These are phyloP conservation scores for Trididemnum miniatum DNA, from an alignment of 23 tunicate genomes.

Conservation along the genomic window DNA sequence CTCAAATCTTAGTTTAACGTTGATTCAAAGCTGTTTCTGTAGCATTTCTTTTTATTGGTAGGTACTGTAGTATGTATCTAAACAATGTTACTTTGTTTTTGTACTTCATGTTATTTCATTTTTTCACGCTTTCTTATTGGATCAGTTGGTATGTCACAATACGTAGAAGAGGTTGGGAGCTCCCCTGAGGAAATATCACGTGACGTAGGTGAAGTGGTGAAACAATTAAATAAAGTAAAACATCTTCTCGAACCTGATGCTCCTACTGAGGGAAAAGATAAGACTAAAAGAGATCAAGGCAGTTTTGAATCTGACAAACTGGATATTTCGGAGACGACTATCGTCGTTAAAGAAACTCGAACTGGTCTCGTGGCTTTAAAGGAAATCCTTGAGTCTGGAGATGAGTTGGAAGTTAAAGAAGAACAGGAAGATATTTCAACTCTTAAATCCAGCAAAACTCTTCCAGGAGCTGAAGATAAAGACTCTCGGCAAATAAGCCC, in stretches of 20 bases:
- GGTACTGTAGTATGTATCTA: too few species aligned
- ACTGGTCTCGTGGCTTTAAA: conserved; percentile 50
- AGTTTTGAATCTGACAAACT: neutral
- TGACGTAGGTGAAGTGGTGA: conserved; percentile 80
- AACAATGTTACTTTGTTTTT: too few species aligned
- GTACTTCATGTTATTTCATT: too few species aligned
- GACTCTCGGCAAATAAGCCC: neutral
- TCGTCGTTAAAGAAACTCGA: conserved; percentile 55
- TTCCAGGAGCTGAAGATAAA: neutral
- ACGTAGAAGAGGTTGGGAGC: conserved; percentile 15
- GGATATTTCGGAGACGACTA: conserved; percentile 62
- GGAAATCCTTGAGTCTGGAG: conserved; percentile 52
- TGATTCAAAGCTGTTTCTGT: too few species aligned
- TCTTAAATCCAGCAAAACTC: neutral
- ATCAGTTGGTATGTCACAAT: neutral
- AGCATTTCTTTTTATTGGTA: too few species aligned
- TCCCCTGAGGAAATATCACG: conserved; percentile 73
- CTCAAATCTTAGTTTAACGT: too few species aligned
- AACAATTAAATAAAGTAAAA: conserved; percentile 60
- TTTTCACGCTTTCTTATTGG: conserved; percentile 48
- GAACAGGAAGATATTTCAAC: neutral
- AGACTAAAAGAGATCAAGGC: neutral
- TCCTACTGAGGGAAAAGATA: neutral
- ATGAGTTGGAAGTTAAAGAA: conserved; percentile 5
- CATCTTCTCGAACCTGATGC: conserved; percentile 45